Evolutionary conservation across 35 echinoderm and acorn worm species (phyloP).

Genomic region (Holothuria glaberrima): DNA sequence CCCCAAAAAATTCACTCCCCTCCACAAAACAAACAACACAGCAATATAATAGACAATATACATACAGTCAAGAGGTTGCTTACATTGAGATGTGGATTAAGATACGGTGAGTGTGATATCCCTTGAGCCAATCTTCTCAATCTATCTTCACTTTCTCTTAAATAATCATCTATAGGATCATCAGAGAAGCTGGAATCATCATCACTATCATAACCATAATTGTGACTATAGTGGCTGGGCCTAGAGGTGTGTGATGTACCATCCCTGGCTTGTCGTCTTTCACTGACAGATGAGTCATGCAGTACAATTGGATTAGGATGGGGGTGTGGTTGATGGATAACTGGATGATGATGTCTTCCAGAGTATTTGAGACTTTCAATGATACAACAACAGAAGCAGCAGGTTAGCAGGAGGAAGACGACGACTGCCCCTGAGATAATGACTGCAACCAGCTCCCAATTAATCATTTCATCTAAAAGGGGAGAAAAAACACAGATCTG

Average conservation of each 20-base stretch:
- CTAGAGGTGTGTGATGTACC: not conserved
- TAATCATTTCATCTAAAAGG: not conserved
- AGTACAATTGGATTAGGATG: not conserved
- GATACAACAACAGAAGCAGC: not conserved
- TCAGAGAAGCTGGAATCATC: slow-evolving; percentile 7
- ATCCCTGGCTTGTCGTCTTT: not conserved
- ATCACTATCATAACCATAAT: not conserved
- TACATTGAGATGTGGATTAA: slow-evolving; percentile 10
- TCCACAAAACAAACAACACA: no score
- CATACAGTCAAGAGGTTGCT: not conserved
- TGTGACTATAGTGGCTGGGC: not conserved
- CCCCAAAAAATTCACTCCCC: no score
- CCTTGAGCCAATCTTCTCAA: not conserved
- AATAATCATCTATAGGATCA: no score
- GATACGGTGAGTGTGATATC: not conserved
- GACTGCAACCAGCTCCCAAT: not conserved
- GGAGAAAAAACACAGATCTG: not conserved
- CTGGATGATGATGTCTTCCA: not conserved
- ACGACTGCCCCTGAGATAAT: not conserved
- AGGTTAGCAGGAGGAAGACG: not conserved
- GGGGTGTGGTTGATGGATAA: not conserved
- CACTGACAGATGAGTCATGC: not conserved
- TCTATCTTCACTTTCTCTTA: not conserved
- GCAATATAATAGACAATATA: no score
- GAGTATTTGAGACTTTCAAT: not conserved